phyloP scores from a whole-genome alignment of 2,797 vertebrate genomes.

The Lateolabrax maculatus region DNA sequence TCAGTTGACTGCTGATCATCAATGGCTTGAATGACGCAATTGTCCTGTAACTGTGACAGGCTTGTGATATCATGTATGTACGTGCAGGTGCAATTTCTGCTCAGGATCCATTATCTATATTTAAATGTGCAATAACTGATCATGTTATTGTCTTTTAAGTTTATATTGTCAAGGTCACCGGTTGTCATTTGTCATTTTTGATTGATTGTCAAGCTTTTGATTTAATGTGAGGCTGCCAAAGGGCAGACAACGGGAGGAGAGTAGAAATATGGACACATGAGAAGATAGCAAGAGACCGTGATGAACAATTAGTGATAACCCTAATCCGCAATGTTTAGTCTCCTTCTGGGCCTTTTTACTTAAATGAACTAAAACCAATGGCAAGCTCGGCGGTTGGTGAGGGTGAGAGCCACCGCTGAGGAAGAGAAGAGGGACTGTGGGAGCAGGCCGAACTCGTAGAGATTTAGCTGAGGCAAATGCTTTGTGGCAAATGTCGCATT shows the following conservation, averaged over 20 bases:
- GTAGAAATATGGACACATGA: neutral
- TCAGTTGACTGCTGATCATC: conserved; percentile 5
- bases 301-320: conserved; percentile 4
- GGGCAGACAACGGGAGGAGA: neutral
- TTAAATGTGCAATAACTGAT: neutral
- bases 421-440: neutral
- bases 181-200: neutral
- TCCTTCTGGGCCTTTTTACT: neutral
- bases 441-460: no score
- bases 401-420: neutral
- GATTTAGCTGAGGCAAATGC: neutral
- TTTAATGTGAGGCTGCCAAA: neutral
- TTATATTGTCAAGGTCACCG: neutral
- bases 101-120: neutral
- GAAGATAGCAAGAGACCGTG: neutral
- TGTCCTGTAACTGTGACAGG: neutral
- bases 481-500: no score
- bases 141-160: neutral
- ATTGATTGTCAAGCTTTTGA: conserved; percentile 5
- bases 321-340: neutral
- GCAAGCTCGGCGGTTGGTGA: neutral
- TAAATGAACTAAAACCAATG: neutral
- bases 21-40: neutral
- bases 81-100: neutral
- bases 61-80: neutral